phyloP scores from a whole-genome alignment of 1,140 invertebrate genomes.

The silkworm (Bombyx mori) region ASM3026992v2 NC_085132.1:672001-672500 shows the following conservation, averaged over 20 bases:
- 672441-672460: constrained; percentile 12
- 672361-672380: constrained; percentile 27
- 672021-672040: no score
- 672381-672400: constrained; percentile 19
- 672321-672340: constrained; percentile 7
- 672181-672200: constrained; percentile 9
- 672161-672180: no score
- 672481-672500: constrained; percentile 5
- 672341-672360: constrained; percentile 12
- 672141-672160: no score
- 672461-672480: no score
- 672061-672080: no score
- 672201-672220: constrained; percentile 26
- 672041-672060: no score
- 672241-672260: not conserved
- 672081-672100: no score
- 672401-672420: constrained; percentile 42
- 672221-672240: constrained; percentile 39
- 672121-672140: no score
- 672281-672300: constrained; percentile 1
- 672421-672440: constrained; percentile 32
- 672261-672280: not conserved
- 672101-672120: no score
- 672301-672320: not conserved
- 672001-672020: no score